Evolutionary conservation across 2,888 invertebrate genomes (phyloP), one percentile per base, ranked within the genome.

Genomic region (Eremobia ochroleuca): DNA sequence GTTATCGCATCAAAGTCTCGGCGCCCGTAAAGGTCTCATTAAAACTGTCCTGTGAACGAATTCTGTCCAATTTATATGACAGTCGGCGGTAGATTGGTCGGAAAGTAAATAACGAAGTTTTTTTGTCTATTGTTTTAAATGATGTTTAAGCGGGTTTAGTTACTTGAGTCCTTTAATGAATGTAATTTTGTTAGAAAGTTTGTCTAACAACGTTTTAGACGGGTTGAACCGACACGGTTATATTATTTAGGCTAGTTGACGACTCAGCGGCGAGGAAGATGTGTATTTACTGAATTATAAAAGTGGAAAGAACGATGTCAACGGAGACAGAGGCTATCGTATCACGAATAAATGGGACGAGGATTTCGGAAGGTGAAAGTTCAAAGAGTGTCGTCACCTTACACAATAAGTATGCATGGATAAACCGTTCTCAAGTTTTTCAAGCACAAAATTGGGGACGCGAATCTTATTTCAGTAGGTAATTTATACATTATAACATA

Each of bases 1-100:
- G 95, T 96, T 96, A 95, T 95, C 94, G 95, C 94, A 95, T 95
- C 96, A 95, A 95, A 96, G 95, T 95, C 94, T 92, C 92, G 88
- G 91, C 92, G 93, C 90, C 92, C 92, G 93, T 94, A 93, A 94
- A 96, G 95, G 94, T 94, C 96, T 96, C 96, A 96, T 96, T 96
- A 96, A 96, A 96, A 95, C 93, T 94, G 94, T 95, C 96, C 95
- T 94, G 94, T 94, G 93, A 94, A 94, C 92, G 94, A 95, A 96
- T 95, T 95, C 94, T 90, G 87, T 94, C 93, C 95, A 96, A 95
- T 96, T 96, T 96, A 95, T 94, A 93, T 94, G 94, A 92, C 92
- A 94, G 94, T 93, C 92, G 90, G 92, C 87, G 92, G 92, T 92
- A 92, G 94, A 94, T 95, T 91, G 94, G 92, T 92, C 83, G 92